A percentile compares a stretch with the other conserved stretches of the same genome.
Conservation (phyloP, 1,140 invertebrate genomes). For the Globodera rostochiensis region DNA sequence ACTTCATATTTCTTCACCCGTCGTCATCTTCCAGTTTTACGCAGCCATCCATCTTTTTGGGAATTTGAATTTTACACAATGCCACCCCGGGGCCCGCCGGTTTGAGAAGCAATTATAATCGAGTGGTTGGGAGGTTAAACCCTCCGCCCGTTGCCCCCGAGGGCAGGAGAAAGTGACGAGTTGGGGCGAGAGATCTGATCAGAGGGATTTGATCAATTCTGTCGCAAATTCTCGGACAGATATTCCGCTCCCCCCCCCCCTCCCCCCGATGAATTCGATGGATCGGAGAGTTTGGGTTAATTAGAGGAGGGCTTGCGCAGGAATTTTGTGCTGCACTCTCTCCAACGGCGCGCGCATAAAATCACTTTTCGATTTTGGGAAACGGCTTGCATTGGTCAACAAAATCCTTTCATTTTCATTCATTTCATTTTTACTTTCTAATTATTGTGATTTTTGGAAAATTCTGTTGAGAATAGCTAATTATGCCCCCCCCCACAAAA, state of each 20-base stretch:
- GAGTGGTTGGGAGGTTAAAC: neutral
- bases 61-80: neutral
- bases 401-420: neutral
- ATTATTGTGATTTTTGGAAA: no score
- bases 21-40: constrained; percentile 1
- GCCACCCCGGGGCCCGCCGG: neutral
- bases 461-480: neutral
- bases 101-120: neutral
- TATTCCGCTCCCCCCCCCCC: neutral
- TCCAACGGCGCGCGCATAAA: neutral
- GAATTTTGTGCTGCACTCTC: constrained; percentile 12
- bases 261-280: constrained; percentile 7
- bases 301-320: neutral
- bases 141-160: neutral
- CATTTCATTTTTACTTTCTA: neutral
- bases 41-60: neutral
- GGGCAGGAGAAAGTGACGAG: constrained; percentile 4
- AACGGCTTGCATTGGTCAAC: neutral
- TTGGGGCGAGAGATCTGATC: neutral
- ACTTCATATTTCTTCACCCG: neutral
- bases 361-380: neutral
- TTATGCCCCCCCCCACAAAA: neutral
- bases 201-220: neutral
- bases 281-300: neutral
- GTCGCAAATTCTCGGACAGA: neutral